phyloP scores from a whole-genome alignment of 2,888 invertebrate species.

The Horisme vitalbata region DNA sequence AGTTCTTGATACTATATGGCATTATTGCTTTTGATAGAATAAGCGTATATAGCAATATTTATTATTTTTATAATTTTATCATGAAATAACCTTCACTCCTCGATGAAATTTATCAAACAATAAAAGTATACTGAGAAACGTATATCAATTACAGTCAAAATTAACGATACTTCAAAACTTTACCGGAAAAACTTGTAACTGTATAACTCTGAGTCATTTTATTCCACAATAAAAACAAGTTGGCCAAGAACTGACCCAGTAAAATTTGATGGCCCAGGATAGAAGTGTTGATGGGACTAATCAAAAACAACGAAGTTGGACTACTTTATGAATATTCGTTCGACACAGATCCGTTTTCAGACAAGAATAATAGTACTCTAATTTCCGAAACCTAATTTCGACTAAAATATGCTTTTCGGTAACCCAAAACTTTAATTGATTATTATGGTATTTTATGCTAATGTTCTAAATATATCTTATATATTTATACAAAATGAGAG shows the following conservation, averaged over 20 bases:
- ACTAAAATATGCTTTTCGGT: slow-evolving; percentile 4
- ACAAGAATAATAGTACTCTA: slow-evolving; percentile 8
- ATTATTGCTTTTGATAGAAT: no score
- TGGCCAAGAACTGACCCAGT: slow-evolving; percentile 39
- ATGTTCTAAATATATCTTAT: no score
- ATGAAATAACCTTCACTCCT: background rate
- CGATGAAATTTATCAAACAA: slow-evolving; percentile 21
- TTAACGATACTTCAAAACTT: slow-evolving; percentile 43
- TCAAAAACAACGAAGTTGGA: slow-evolving; percentile 17
- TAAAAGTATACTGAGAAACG: slow-evolving; percentile 35
- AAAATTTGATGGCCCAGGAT: slow-evolving; percentile 43
- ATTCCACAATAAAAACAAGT: slow-evolving; percentile 50
- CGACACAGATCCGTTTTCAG: slow-evolving; percentile 16
- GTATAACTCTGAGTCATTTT: slow-evolving; percentile 43
- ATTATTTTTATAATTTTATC: no score
- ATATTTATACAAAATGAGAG: no score
- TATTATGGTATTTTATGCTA: no score
- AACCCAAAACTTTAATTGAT: slow-evolving; percentile 8
- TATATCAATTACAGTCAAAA: slow-evolving; percentile 44
- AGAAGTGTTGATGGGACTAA: slow-evolving; percentile 35
- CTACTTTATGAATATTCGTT: slow-evolving; percentile 13
- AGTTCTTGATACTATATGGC: no score
- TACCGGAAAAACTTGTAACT: slow-evolving; percentile 38
- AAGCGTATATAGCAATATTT: no score
- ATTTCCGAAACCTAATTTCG: slow-evolving; percentile 4